phyloP scores from a whole-genome alignment of 30 jellyfish, hydroid and myxozoan genomes.

The Phacellophora camtschatica region DNA sequence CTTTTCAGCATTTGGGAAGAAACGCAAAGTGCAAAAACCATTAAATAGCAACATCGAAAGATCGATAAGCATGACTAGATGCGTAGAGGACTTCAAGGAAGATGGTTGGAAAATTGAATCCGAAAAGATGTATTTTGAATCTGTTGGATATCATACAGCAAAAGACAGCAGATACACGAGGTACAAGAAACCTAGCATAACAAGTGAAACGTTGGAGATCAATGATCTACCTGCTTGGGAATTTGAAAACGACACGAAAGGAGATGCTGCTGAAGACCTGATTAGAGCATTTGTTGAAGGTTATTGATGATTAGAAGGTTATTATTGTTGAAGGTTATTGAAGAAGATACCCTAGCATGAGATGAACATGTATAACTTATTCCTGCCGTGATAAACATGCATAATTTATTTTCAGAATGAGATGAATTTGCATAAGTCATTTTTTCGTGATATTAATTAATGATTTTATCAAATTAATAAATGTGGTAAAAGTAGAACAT shows the following conservation, averaged over 20 bases:
- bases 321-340: no score
- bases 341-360: background rate
- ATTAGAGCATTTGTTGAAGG: background rate
- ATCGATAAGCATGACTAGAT: background rate
- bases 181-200: background rate
- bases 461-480: no score
- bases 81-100: constrained; percentile 1
- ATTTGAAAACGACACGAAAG: background rate
- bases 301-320: background rate
- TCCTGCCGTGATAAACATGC: no score
- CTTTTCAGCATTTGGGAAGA: constrained; percentile 22
- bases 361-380: background rate
- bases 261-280: background rate
- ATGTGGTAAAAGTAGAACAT: no score
- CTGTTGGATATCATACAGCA: constrained; percentile 8
- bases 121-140: constrained; percentile 3
- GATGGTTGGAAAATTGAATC: constrained; percentile 30
- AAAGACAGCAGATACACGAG: background rate
- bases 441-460: background rate
- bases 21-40: background rate
- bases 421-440: no score
- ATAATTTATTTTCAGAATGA: no score
- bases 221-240: background rate
- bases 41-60: background rate
- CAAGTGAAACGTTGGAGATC: background rate